A percentile compares a stretch with the other conserved stretches of the same genome.
phyloP scores from a whole-genome alignment of 2,888 invertebrate genomes.

The Amitus sp. region DNA sequence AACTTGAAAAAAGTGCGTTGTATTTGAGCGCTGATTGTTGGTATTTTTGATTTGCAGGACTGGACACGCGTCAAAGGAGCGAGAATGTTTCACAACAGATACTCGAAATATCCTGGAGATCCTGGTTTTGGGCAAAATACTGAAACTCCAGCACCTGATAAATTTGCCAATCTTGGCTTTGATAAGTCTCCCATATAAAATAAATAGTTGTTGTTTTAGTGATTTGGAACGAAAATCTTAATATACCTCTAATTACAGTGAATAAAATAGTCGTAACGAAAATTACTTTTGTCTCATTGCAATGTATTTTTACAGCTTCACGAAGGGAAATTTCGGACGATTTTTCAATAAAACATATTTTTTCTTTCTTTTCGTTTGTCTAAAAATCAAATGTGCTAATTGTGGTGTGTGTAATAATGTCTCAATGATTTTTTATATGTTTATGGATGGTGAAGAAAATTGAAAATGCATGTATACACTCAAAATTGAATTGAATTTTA shows the following conservation, averaged over 20 bases:
- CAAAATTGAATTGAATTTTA: neutral
- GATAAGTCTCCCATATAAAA: slow-evolving; percentile 71
- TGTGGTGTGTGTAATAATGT: too few species aligned
- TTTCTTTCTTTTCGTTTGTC: too few species aligned
- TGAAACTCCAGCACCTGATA: slow-evolving; percentile 69
- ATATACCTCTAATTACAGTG: neutral
- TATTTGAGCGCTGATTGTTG: neutral
- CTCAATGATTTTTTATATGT: too few species aligned
- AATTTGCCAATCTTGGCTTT: slow-evolving; percentile 81
- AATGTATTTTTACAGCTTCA: too few species aligned
- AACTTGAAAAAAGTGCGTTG: neutral
- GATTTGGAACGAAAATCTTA: neutral
- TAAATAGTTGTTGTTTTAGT: neutral
- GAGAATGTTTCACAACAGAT: slow-evolving; percentile 71
- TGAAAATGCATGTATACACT: too few species aligned
- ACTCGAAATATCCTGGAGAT: slow-evolving; percentile 74
- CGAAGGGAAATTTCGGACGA: too few species aligned
- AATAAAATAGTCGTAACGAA: neutral
- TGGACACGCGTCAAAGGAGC: slow-evolving; percentile 84
- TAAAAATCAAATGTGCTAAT: too few species aligned
- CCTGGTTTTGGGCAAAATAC: slow-evolving; percentile 74
- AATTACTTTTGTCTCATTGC: too few species aligned
- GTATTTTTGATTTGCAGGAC: slow-evolving; percentile 67
- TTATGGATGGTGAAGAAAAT: too few species aligned
- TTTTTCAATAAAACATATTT: too few species aligned